Base-by-base conservation (phyloP, 92 coral and sea anemone species). In the Umimayanthus kanabou region DNA sequence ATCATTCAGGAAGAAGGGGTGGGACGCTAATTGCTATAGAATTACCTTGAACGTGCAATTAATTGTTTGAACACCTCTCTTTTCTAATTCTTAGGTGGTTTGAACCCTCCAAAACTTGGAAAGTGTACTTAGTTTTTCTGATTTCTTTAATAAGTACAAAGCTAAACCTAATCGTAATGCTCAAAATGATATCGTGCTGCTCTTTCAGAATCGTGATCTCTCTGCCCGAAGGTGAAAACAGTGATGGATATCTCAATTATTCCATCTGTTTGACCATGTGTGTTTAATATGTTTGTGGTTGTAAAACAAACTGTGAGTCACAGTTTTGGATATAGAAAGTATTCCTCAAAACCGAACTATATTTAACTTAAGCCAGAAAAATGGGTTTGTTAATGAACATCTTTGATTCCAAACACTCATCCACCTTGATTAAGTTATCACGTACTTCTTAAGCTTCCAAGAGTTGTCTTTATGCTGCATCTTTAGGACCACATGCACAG, bases 231-330 rank as follows among this genome's bases (percentile, higher is more conserved):
- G 87, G 66, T 69, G 69, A 71, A 71, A 83, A 28, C 45, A 28
- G 53, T 83, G 87, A 83, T 83, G 16, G 87, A 83, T 71, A 79
- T 83, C 65, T 83, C 87, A 83, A 83, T 83, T 70, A 71, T 47
- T 83, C 77, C 79, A 83, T 83, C 77, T 83, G 87, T 70, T 83
- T 71, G 14, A 28, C 78, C 87, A 83, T 72, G 43, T 83, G 87
- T 43, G 65, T 82, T 82, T 20, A 66, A 82, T 82, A 82, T 66
- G 20, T 47, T 23, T 47, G 77, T 83, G 87, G 87, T 65, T 83
- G 61, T 45, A 69, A 45, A 83, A 43, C 28, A 26, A 15, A 67
- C 25, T 83, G 77, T 83, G 67, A 67, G 16, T 55, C 33, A 45
- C 77, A 16, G 4, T 47, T 71, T 67, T 2, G 39, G 75, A 10